Conservation (phyloP, 2,888 invertebrate genomes). For the Lasioglossum malachurum region DNA sequence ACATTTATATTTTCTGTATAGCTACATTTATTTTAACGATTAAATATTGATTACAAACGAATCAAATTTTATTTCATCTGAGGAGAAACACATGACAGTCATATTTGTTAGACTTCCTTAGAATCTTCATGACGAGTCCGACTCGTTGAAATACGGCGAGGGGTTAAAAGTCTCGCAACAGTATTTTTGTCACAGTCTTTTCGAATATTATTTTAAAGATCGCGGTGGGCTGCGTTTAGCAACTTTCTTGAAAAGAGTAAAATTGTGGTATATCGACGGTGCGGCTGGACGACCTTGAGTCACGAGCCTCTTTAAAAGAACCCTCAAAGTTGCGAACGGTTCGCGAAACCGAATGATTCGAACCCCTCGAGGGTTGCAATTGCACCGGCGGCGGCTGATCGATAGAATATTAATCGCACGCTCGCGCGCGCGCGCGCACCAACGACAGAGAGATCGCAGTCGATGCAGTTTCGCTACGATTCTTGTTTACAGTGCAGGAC, state of each 20-base stretch:
- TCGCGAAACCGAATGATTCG: conserved; percentile 15
- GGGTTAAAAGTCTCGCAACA: neutral
- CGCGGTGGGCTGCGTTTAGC: neutral
- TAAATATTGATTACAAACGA: too few species aligned
- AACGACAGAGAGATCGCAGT: neutral
- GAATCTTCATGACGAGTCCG: too few species aligned
- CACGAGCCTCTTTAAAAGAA: neutral
- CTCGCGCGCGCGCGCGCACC: neutral
- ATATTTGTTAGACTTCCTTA: too few species aligned
- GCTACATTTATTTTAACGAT: too few species aligned
- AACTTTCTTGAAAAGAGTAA: neutral
- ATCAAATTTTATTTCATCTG: too few species aligned
- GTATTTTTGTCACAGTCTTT: neutral
- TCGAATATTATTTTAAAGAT: neutral
- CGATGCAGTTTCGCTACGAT: neutral
- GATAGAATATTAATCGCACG: neutral
- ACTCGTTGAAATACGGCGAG: too few species aligned
- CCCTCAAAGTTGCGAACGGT: conserved; percentile 32
- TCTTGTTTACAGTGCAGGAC: neutral
- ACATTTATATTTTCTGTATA: too few species aligned
- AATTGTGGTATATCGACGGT: neutral
- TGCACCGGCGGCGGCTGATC: neutral
- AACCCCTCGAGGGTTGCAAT: neutral
- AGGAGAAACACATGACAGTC: too few species aligned
- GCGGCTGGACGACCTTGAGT: neutral